phyloP scores from a whole-genome alignment of 2,888 invertebrate genomes.

The Mimas tiliae region DNA sequence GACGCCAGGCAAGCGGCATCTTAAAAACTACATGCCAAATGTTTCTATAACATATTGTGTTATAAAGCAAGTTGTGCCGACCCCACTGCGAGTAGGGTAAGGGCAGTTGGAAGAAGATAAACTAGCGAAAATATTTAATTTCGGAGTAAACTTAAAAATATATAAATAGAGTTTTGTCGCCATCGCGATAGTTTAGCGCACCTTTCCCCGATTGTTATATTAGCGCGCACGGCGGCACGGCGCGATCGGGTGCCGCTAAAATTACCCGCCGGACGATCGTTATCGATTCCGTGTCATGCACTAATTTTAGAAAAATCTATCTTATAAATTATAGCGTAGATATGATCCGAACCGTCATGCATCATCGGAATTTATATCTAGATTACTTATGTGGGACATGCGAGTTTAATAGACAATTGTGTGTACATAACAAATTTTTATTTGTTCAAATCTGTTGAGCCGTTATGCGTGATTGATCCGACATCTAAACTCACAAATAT shows the following conservation, averaged over 20 bases:
- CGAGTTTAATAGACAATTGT: not conserved
- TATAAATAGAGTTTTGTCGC: not conserved
- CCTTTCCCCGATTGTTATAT: conserved; percentile 8
- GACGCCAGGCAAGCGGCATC: no score
- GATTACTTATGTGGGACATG: conserved; percentile 43
- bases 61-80: no score
- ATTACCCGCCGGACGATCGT: conserved; percentile 56
- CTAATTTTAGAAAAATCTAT: conserved; percentile 70
- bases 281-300: conserved; percentile 68
- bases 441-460: not conserved
- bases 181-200: not conserved
- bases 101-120: no score
- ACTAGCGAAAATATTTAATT: no score
- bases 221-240: conserved; percentile 21
- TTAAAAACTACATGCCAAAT: no score
- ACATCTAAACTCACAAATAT: no score
- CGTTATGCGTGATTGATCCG: no score
- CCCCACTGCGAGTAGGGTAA: no score
- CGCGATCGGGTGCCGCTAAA: conserved; percentile 50
- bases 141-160: not conserved
- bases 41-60: no score
- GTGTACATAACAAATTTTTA: not conserved
- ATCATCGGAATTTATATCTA: conserved; percentile 37
- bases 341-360: conserved; percentile 43
- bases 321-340: conserved; percentile 50